A percentile compares a stretch with the other conserved stretches of the same genome.
Conservation (phyloP, 2,113 vertebrate genomes). For the Anoplopoma fimbria region DNA sequence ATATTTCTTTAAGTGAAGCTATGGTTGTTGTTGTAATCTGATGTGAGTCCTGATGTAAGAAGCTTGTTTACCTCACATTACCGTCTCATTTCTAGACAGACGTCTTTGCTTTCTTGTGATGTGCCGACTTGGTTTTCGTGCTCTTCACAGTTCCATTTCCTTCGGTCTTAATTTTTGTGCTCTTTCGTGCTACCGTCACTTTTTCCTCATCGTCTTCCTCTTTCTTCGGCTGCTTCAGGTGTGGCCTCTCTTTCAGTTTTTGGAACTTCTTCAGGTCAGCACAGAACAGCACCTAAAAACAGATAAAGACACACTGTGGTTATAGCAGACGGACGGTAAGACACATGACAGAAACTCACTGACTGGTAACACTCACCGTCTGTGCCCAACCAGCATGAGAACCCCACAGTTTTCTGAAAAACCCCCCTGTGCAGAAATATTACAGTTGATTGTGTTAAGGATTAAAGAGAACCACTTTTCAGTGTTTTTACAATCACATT, state of each 20-base stretch:
- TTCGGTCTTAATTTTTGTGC: conserved; percentile 38
- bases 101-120: conserved; percentile 47
- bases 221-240: conserved; percentile 47
- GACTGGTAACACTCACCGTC: conserved; percentile 86
- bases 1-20: conserved; percentile 8
- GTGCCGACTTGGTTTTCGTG: conserved; percentile 16
- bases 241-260: conserved; percentile 67
- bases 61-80: conserved; percentile 27
- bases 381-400: conserved; percentile 94
- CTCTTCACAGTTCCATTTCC: conserved; percentile 17
- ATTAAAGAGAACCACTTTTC: not conserved
- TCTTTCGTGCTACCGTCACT: conserved; percentile 8
- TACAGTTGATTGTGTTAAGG: not conserved
- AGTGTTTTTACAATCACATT: not conserved
- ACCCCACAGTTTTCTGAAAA: conserved; percentile 93
- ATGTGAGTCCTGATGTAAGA: not conserved
- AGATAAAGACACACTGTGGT: conserved; percentile 3
- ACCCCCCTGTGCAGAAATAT: conserved; percentile 85
- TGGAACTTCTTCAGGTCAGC: conserved; percentile 89
- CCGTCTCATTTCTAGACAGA: conserved; percentile 44
- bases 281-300: conserved; percentile 90
- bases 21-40: not conserved
- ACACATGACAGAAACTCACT: not conserved
- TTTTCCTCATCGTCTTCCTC: conserved; percentile 56
- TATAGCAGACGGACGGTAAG: not conserved